Evolutionary conservation across 1,140 invertebrate species (phyloP), one percentile per base, ranked within the genome.

Genomic region (Drosophila grimshawi): DNA sequence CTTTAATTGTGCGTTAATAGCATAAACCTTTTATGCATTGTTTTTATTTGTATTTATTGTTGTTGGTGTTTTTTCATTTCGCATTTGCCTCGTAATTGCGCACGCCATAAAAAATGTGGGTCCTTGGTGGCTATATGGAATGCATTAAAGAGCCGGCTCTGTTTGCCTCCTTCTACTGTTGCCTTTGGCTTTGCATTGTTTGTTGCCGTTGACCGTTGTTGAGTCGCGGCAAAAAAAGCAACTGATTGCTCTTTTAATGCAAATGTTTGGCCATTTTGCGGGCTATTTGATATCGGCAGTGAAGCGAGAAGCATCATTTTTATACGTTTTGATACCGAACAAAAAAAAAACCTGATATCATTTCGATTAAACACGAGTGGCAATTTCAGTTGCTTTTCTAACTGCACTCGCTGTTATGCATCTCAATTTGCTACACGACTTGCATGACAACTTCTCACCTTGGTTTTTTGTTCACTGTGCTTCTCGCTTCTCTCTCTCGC

Each of bases 1-100:
- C 83, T 86, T 86, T 86, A 86, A 88, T 86, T 86, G 83, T 86
- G 83, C 83, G 83, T 86, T 86, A 86, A 86, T 86, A 86, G 85
- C 83, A 85, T 86, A 86, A 88, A 86, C 80, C 88, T 88, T 88
- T 88, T 69, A 56, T 48, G 41, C 67, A 60, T 65, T 70, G 49
- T 68, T 55, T 66, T 68, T 75, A 3, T 52, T 19, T 2, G 53
- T 75, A 19, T 19, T 19, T 19, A 19, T 19, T 19, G 19, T 48
- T 55, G 10, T 41, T 11, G 10, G 35, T 49, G 65, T 63, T 60
- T 27, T 41, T 45, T 74, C 45, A 39, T 10, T 41, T 41, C 65
- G 60, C 43, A 49, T 71, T 5, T 39, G 27, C 3, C 57, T 69
- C 66, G 71, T 86, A 77, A 71, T 86, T 86, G 81, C 72, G 59